Percentiles rank a stretch among this genome's conserved stretches.
Conservation (phyloP, 2,797 vertebrate species). For the Graptemys geographica region DNA sequence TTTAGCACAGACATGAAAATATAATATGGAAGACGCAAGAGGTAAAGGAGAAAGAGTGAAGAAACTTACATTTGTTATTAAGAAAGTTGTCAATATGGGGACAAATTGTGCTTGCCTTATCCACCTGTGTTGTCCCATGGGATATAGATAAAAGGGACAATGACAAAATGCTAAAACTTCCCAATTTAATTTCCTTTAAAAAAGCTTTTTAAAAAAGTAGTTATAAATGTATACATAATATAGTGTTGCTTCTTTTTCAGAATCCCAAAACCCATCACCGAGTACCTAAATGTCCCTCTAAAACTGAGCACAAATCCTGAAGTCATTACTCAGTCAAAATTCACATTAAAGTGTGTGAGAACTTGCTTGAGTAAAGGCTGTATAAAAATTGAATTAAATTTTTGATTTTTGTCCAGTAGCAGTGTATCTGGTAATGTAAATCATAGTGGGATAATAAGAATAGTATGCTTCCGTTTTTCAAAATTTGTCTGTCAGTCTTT, state of each 20-base stretch:
- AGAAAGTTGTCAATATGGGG: not conserved
- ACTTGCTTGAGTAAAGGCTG: not conserved
- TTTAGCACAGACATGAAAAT: not conserved
- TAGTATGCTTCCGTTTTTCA: not conserved
- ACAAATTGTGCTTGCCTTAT: not conserved
- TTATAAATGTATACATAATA: not conserved
- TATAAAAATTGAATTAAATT: not conserved
- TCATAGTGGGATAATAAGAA: not conserved
- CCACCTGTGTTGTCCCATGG: not conserved
- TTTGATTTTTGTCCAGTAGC: not conserved
- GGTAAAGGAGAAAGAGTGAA: not conserved
- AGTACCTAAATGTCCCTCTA: not conserved
- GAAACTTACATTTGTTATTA: fast-evolving
- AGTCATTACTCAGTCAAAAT: constrained; percentile 8
- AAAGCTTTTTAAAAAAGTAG: not conserved
- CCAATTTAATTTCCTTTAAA: not conserved
- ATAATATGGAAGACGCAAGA: not conserved
- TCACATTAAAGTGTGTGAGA: not conserved
- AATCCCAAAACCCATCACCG: not conserved
- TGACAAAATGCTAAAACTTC: not conserved
- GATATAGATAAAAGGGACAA: not conserved
- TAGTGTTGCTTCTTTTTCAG: not conserved
- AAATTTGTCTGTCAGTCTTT: not conserved
- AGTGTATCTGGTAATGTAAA: not conserved
- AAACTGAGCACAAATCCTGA: not conserved